Evolutionary conservation across 2,797 vertebrate species (phyloP).

Genomic region (Hippoglossus hippoglossus): DNA sequence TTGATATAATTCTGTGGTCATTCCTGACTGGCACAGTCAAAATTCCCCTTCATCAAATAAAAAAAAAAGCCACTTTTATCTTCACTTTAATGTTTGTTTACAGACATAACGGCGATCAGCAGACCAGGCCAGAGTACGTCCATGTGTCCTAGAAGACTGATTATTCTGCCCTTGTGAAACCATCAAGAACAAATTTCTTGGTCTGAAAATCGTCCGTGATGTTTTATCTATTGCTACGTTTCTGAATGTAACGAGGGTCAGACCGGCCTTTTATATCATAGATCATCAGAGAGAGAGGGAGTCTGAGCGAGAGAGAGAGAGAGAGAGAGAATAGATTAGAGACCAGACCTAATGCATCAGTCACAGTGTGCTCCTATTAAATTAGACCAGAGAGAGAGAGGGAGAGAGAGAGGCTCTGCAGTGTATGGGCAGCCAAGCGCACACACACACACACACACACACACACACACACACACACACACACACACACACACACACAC

Average conservation of each 20-base stretch:
- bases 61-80: no score
- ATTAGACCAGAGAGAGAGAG: constrained; percentile 79
- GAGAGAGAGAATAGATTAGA: constrained; percentile 70
- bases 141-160: constrained; percentile 18
- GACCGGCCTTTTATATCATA: constrained; percentile 68
- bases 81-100: constrained; percentile 18
- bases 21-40: background rate
- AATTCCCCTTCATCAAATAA: background rate
- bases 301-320: constrained; percentile 56
- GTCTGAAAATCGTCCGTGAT: constrained; percentile 31
- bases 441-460: constrained; percentile 41
- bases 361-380: constrained; percentile 84
- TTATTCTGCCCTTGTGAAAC: constrained; percentile 13
- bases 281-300: constrained; percentile 56
- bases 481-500: constrained; percentile 33
- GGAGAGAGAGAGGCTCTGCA: constrained; percentile 71
- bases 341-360: constrained; percentile 83
- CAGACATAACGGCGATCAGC: background rate
- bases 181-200: constrained; percentile 31
- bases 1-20: background rate
- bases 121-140: background rate
- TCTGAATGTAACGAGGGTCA: constrained; percentile 63
- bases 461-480: no score
- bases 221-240: constrained; percentile 60
- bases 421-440: constrained; percentile 61